Percentiles rank a stretch among this genome's conserved stretches.
Conservation (phyloP, 2,797 vertebrate genomes). For the Threskiornis aethiopicus region DNA sequence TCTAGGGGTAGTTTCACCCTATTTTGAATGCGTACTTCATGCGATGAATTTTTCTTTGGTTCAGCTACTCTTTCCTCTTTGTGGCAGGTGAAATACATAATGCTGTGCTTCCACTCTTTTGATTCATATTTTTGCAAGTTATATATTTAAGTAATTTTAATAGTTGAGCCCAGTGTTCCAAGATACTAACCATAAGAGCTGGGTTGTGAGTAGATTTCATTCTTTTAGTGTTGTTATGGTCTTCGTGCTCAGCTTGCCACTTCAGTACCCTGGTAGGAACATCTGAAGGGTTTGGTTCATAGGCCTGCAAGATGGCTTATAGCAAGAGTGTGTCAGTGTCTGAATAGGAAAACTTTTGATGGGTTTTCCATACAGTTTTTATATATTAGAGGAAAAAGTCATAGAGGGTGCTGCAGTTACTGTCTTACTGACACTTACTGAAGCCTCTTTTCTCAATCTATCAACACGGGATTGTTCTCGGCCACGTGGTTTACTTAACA, state of each 20-base stretch:
- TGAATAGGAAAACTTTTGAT: background rate
- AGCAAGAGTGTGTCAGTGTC: background rate
- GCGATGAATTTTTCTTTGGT: background rate
- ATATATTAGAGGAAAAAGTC: background rate
- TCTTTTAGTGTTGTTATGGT: background rate
- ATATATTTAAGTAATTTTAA: background rate
- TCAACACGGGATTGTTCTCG: background rate
- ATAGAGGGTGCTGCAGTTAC: background rate
- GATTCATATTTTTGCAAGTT: background rate
- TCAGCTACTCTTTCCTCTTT: background rate
- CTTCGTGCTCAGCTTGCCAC: background rate
- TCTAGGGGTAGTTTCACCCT: background rate
- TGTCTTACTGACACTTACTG: background rate
- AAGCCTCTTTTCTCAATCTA: background rate
- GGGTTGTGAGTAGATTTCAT: background rate
- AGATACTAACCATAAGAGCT: background rate
- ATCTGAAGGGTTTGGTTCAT: background rate
- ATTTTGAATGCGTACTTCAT: background rate
- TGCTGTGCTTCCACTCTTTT: background rate
- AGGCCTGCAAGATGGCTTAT: background rate
- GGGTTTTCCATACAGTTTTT: background rate
- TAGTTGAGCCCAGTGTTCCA: background rate
- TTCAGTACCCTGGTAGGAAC: background rate
- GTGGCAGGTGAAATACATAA: background rate
- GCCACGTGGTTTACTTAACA: background rate